These are phyloP conservation scores for Aurelia sp. DNA, from an alignment of 30 jellyfish, hydroid and myxozoan species.

Conservation along the genomic window DNA sequence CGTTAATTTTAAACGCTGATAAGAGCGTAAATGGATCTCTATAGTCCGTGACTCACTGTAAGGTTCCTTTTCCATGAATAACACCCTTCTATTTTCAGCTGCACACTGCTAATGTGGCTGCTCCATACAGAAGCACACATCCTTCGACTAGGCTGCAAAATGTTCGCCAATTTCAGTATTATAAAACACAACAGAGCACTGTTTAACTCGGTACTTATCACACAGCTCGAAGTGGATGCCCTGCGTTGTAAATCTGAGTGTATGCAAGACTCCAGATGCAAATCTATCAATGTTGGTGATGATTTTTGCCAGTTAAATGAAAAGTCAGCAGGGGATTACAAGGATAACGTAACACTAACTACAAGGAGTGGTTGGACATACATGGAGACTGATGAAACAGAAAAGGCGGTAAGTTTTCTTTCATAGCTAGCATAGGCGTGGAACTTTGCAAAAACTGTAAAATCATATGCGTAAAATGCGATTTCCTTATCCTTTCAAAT, in stretches of 20 bases:
- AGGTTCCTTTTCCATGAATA: too few relatives aligned
- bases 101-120: too few relatives aligned
- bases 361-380: too few relatives aligned
- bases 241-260: not conserved
- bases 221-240: not conserved
- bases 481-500: too few relatives aligned
- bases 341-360: not conserved
- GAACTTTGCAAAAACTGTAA: too few relatives aligned
- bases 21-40: too few relatives aligned
- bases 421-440: too few relatives aligned
- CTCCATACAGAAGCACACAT: not conserved
- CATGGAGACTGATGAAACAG: not conserved
- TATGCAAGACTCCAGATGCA: not conserved
- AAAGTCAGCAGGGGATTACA: not conserved
- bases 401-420: not conserved
- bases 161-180: slow-evolving; percentile 9
- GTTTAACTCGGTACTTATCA: not conserved
- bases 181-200: not conserved
- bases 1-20: too few relatives aligned
- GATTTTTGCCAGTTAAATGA: not conserved
- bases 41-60: too few relatives aligned
- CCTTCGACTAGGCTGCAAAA: not conserved
- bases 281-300: slow-evolving; percentile 1
- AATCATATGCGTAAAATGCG: too few relatives aligned
- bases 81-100: too few relatives aligned